phyloP scores from a whole-genome alignment of 2,797 vertebrate species.

The Alca torda region DNA sequence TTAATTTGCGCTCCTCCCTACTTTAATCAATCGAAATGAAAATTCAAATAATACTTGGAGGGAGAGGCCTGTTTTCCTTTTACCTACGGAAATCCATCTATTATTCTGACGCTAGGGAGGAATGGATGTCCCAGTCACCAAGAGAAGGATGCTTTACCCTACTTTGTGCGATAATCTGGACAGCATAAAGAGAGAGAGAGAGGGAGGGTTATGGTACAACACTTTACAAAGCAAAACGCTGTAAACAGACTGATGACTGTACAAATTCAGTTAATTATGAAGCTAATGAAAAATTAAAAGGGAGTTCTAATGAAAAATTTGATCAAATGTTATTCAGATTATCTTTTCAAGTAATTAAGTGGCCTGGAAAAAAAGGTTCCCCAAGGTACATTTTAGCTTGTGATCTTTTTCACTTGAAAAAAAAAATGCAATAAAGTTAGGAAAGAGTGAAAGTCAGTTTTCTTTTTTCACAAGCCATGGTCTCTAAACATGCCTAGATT shows the following conservation, averaged over 20 bases:
- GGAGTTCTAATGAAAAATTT: constrained; percentile 72
- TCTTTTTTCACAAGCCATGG: constrained; percentile 51
- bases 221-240: constrained; percentile 58
- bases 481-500: constrained; percentile 59
- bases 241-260: constrained; percentile 69
- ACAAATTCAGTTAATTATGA: constrained; percentile 76
- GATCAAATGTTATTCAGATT: constrained; percentile 75
- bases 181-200: constrained; percentile 3
- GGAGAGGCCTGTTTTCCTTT: constrained; percentile 36
- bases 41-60: constrained; percentile 60
- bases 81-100: constrained; percentile 45
- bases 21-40: constrained; percentile 67
- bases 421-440: constrained; percentile 20
- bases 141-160: background rate
- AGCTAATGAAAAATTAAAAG: constrained; percentile 75
- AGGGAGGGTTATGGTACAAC: background rate
- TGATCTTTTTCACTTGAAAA: constrained; percentile 56
- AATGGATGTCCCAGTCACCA: constrained; percentile 27
- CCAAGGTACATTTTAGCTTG: constrained; percentile 65
- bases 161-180: constrained; percentile 26
- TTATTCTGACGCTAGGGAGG: background rate
- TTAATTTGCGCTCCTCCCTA: constrained; percentile 65
- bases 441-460: constrained; percentile 58
- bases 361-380: constrained; percentile 43
- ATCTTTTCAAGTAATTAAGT: constrained; percentile 74